phyloP scores from a whole-genome alignment of 2,113 vertebrate genomes.

The Arvicanthis niloticus region DNA sequence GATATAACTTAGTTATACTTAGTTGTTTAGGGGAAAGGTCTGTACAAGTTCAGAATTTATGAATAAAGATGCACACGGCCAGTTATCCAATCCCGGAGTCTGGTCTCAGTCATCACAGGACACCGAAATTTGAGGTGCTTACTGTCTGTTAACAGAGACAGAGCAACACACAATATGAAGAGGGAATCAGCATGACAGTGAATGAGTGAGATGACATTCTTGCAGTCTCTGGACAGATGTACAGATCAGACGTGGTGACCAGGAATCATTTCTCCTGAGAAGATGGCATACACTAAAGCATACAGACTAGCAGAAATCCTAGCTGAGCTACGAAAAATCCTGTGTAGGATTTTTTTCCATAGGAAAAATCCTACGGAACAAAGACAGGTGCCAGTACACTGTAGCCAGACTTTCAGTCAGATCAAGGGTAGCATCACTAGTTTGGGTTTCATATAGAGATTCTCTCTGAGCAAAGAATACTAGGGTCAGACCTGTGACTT shows the following conservation, averaged over 20 bases:
- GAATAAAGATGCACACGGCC: background rate
- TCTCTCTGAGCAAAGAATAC: background rate
- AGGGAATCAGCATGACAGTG: background rate
- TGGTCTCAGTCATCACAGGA: background rate
- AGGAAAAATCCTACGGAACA: too few relatives aligned
- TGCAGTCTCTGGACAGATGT: background rate
- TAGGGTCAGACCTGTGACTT: conserved; percentile 24
- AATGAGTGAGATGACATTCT: background rate
- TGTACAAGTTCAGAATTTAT: background rate
- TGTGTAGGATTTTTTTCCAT: too few relatives aligned
- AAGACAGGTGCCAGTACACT: background rate
- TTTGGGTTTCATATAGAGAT: conserved; percentile 14
- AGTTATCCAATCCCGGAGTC: background rate
- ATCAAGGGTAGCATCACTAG: conserved; percentile 7
- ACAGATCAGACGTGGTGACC: background rate
- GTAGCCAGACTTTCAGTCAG: conserved; percentile 45
- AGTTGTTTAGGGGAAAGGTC: background rate
- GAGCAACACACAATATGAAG: background rate
- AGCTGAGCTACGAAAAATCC: background rate
- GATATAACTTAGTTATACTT: background rate
- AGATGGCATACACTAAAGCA: background rate
- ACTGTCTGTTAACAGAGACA: background rate
- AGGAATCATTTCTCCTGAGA: background rate
- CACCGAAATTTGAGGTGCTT: background rate
- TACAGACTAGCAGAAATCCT: background rate